Evolutionary conservation across 1,140 invertebrate genomes (phyloP), one percentile per base, ranked within the genome.

Genomic region (Drosophila yakuba): DNA sequence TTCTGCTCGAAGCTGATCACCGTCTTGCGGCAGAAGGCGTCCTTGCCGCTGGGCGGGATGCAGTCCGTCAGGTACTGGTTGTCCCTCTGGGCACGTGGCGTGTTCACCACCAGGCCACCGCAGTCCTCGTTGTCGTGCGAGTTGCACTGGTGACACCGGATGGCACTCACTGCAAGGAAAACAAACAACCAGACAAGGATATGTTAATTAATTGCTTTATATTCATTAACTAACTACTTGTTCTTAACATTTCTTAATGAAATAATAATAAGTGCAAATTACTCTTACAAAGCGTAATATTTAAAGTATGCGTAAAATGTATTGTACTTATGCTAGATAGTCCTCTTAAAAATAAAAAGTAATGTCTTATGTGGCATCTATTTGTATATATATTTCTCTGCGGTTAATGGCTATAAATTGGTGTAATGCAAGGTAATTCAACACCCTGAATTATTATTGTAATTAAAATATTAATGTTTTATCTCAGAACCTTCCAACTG

Each of bases 71-170:
- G 67, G 28, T 68, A 92, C 47, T 82, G 82, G 36, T 89, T 76
- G 45, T 91, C 83, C 3, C 71, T 74, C 47, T 77, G 80, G 41
- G 64, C 85, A 7, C 77, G 73, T 2, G 91, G 88, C 1, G 91
- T 91, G 28, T 76, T 88, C 6, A 91, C 73, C 55, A 83, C 10
- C 15, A 91, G 55, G 6, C 94, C 93, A 8, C 93, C 92, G 85
- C 97, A 97, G 61, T 95, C 93, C 41, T 95, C 95, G 83, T 97
- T 95, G 50, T 94, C 94, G 80, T 96, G 95, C 76, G 96, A 97
- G 93, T 97, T 97, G 91, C 96, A 97, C 71, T 96, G 95, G 92
- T 95, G 97, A 89, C 96, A 97, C 58, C 94, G 93, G 78, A 97
- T 93, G 32, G 94, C 93, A 74, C 92, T 92, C 67, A 94, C 95